Base-by-base conservation (phyloP, 2,113 vertebrate genomes). In the Oryzias curvinotus region DNA sequence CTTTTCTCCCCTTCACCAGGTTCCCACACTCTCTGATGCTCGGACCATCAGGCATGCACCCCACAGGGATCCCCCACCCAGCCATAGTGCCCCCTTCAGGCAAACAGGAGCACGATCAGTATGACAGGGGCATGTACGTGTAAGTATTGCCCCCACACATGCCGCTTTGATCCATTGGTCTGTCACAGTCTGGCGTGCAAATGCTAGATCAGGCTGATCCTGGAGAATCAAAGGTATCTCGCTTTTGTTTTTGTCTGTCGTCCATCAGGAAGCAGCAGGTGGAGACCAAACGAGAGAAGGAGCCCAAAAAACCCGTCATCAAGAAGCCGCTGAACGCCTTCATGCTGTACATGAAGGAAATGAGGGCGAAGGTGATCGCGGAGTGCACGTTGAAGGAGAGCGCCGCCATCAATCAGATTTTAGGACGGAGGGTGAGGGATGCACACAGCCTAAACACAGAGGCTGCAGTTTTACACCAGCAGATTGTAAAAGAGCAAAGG, bases 301-400 rank as follows among this genome's bases (percentile, higher is more conserved):
- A 99, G 87, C 93, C 93, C 54, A 99, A 99, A 91, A 99, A 99
- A 85, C 96, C 97, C 8, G 95, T 96, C 56, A 99, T 99, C 86
- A 99, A 99, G 93, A 99, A 99, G 76, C 97, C 97, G 12, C 90
- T 99, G 80, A 99, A 99, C 0, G 97, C 97, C 69, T 99, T 99
- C 89, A 99, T 99, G 97, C 93, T 99, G 51, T 99, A 98, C 91
- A 99, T 99, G 97, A 99, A 98, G 92, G 96, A 99, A 89, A 99
- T 98, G 97, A 90, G 97, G 83, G 96, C 96, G 0, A 99, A 98
- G 84, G 97, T 99, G 79, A 98, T 99, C 3, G 97, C 97, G 0
- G 97, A 99, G 67, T 99, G 97, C 89, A 99, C 97, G 41, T 93
- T 99, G 90, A 99, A 99, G 77, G 97, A 99, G 89, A 98, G 96